Evolutionary conservation across 2,113 vertebrate genomes (phyloP).

Genomic region (Oreochromis spilurus): DNA sequence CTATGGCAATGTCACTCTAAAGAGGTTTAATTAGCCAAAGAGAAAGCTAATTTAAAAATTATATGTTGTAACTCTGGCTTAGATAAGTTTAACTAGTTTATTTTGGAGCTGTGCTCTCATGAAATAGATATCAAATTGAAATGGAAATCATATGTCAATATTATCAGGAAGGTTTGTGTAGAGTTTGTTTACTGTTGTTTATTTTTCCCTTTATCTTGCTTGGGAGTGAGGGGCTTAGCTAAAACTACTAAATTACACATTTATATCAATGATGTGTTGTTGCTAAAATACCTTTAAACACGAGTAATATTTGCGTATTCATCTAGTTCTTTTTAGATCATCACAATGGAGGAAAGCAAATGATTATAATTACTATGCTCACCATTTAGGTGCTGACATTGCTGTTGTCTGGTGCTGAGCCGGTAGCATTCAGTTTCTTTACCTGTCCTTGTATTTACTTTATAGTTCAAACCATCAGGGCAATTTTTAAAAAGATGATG

Average conservation of each 20-base stretch:
- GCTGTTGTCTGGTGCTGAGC: background rate
- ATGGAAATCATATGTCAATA: background rate
- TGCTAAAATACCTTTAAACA: background rate
- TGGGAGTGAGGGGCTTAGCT: background rate
- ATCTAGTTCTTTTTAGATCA: background rate
- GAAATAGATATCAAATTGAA: background rate
- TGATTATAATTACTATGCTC: too few relatives aligned
- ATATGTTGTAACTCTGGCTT: background rate
- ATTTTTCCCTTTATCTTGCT: accelerated
- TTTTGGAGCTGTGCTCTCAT: background rate
- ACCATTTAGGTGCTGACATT: background rate
- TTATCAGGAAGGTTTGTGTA: background rate
- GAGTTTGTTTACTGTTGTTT: background rate
- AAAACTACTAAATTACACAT: background rate
- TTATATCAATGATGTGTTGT: background rate
- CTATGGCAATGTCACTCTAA: background rate
- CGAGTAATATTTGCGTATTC: background rate
- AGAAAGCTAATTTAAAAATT: background rate
- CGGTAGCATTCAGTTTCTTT: background rate
- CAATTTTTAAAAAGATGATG: background rate
- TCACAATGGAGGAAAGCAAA: background rate
- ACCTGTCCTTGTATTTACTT: background rate
- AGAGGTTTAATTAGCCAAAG: background rate
- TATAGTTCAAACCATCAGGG: background rate
- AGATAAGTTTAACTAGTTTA: background rate